Conservation (phyloP, 2,888 invertebrate genomes). For the Megaustenia siamemsis region DNA sequence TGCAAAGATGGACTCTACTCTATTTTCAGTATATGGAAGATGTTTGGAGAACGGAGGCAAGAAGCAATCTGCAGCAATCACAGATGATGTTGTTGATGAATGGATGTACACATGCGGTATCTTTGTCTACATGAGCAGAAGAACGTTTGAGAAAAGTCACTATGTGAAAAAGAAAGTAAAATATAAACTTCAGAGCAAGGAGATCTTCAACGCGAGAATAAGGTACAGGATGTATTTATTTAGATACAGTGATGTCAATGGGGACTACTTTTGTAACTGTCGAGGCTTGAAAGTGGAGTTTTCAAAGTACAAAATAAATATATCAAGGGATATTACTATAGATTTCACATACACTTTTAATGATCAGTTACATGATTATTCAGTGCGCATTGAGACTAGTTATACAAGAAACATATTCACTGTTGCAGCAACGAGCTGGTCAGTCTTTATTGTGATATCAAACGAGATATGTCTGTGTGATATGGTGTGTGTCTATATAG, state of each 20-base stretch:
- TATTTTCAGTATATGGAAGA: constrained; percentile 14
- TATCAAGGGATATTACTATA: not conserved
- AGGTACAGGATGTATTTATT: not conserved
- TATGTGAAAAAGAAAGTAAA: not conserved
- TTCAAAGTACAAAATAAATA: not conserved
- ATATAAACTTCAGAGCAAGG: no score
- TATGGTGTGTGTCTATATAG: no score
- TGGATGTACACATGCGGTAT: no score
- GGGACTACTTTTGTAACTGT: not conserved
- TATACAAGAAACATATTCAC: not conserved
- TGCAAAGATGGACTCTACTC: constrained; percentile 26
- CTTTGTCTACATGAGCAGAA: not conserved
- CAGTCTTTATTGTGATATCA: no score
- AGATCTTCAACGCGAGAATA: no score
- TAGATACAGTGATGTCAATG: not conserved
- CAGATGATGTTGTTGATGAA: not conserved
- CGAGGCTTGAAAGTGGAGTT: not conserved
- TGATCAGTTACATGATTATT: not conserved
- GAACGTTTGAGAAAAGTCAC: not conserved
- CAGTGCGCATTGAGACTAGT: not conserved
- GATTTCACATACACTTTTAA: no score
- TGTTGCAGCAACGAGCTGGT: no score
- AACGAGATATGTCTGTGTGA: no score
- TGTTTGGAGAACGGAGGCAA: not conserved
- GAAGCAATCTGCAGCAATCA: not conserved